A percentile compares a stretch with the other conserved stretches of the same genome.
These are phyloP conservation scores for Xylocopa sonorina DNA, from an alignment of 1,140 invertebrate species.

Conservation along the genomic window DNA sequence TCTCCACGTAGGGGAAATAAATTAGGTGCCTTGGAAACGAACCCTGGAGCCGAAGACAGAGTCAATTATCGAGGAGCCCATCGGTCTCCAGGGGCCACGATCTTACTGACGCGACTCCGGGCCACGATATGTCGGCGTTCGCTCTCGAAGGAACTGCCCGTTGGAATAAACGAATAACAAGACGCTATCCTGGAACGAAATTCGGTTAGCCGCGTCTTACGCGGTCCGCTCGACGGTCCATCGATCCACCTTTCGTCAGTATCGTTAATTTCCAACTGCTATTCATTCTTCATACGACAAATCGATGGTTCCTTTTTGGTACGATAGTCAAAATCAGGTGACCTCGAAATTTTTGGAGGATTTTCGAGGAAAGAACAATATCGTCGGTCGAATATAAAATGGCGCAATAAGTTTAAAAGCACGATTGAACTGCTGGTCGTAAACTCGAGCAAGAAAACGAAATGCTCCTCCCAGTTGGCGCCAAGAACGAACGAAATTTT, in stretches of 20 bases:
- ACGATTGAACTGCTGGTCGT: not conserved
- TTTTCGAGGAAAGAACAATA: too few relatives aligned
- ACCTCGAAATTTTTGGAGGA: too few relatives aligned
- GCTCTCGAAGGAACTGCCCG: slow-evolving; percentile 7
- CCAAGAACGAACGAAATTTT: slow-evolving; percentile 13
- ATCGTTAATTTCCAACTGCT: slow-evolving; percentile 19
- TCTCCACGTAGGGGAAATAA: slow-evolving; percentile 64
- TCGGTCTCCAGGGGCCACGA: slow-evolving; percentile 48
- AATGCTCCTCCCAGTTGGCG: not conserved
- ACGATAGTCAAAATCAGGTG: too few relatives aligned
- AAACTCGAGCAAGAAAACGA: not conserved
- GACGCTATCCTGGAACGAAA: not conserved
- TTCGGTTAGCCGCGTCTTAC: not conserved
- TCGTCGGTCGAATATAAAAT: too few relatives aligned
- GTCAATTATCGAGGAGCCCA: slow-evolving; percentile 64
- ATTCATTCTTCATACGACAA: not conserved
- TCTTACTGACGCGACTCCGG: slow-evolving; percentile 27
- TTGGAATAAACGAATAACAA: slow-evolving; percentile 16
- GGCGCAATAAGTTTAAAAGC: too few relatives aligned
- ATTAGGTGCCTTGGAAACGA: slow-evolving; percentile 63
- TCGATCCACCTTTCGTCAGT: not conserved
- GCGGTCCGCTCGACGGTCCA: too few relatives aligned
- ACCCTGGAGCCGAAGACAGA: slow-evolving; percentile 59
- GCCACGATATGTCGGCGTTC: slow-evolving; percentile 25
- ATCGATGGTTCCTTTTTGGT: too few relatives aligned